Conservation (phyloP, 2,113 vertebrate genomes). For the Kryptolebias marmoratus region DNA sequence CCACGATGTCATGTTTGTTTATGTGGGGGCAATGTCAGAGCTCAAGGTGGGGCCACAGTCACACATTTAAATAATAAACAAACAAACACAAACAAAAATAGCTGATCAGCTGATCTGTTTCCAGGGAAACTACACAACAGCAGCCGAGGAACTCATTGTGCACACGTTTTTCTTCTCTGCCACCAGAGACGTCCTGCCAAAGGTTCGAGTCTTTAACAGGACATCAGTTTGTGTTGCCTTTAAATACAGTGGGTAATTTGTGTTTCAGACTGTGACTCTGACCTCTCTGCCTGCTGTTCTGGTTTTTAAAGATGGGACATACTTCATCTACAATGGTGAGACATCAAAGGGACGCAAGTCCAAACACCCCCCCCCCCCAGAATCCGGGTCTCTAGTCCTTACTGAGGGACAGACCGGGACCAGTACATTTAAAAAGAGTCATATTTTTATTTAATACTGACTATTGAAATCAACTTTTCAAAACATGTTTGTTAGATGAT, state of each 20-base stretch:
- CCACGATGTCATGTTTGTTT: slow-evolving; percentile 89
- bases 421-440: no score
- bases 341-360: slow-evolving; percentile 1
- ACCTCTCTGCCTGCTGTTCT: no score
- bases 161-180: slow-evolving; percentile 93
- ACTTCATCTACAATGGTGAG: slow-evolving; percentile 89
- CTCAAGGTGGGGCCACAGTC: slow-evolving; percentile 82
- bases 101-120: slow-evolving; percentile 36
- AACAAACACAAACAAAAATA: background rate
- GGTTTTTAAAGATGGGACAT: slow-evolving; percentile 91
- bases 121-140: slow-evolving; percentile 89
- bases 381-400: no score
- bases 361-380: no score
- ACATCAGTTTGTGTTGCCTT: background rate
- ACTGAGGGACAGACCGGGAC: no score
- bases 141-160: slow-evolving; percentile 89
- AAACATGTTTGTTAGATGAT: no score
- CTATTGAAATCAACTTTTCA: no score
- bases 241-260: background rate
- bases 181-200: slow-evolving; percentile 86
- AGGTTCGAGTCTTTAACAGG: slow-evolving; percentile 74
- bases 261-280: no score
- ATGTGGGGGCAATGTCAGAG: slow-evolving; percentile 90
- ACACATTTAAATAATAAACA: background rate
- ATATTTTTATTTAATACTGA: no score